Evolutionary conservation across 2,113 vertebrate genomes (phyloP).

Genomic region (Labeo catla): DNA sequence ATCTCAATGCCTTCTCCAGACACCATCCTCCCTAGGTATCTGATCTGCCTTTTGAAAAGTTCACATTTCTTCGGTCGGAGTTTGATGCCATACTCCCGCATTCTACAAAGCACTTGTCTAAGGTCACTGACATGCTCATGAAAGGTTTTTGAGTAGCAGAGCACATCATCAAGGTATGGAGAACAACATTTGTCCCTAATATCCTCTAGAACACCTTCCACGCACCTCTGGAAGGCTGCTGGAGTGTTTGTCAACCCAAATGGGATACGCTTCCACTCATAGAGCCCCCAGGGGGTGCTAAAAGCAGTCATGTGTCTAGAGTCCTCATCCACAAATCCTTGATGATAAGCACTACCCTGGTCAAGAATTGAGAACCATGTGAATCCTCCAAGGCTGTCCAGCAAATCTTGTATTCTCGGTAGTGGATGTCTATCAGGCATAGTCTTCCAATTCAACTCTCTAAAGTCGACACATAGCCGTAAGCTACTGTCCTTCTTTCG

Average conservation of each 20-base stretch:
- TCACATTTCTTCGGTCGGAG: constrained; percentile 31
- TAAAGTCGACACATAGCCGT: background rate
- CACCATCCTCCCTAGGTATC: constrained; percentile 39
- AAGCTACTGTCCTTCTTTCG: constrained; percentile 39
- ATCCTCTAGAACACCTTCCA: background rate
- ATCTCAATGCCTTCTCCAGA: constrained; percentile 40
- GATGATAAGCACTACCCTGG: background rate
- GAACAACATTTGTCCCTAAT: background rate
- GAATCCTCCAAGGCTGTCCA: background rate
- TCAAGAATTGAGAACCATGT: background rate
- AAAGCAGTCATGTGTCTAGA: background rate
- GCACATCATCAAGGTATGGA: constrained; percentile 39
- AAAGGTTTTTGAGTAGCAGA: constrained; percentile 30
- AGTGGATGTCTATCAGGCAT: constrained; percentile 4
- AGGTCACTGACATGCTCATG: constrained; percentile 1
- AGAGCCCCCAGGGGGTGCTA: background rate
- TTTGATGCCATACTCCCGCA: constrained; percentile 40
- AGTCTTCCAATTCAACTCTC: background rate
- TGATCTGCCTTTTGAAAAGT: background rate
- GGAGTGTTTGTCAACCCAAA: background rate
- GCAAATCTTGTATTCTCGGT: background rate
- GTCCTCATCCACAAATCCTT: background rate
- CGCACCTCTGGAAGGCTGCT: constrained; percentile 1
- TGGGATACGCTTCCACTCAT: background rate
- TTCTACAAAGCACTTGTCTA: background rate